phyloP scores from a whole-genome alignment of 1,140 invertebrate species.

The Cydia splendana region DNA sequence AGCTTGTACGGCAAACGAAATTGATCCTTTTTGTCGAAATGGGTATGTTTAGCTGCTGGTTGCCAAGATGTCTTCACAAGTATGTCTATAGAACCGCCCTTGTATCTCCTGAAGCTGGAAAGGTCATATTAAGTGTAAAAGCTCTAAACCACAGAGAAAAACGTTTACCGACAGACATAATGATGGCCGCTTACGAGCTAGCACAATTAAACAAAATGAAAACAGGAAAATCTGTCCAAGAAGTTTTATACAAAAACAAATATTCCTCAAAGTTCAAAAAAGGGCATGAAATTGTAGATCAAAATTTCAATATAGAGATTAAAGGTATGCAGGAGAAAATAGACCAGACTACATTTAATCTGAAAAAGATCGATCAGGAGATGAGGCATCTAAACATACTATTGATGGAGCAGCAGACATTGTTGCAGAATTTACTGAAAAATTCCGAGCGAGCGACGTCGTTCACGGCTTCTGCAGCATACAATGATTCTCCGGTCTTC shows the following conservation, averaged over 20 bases:
- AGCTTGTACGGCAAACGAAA: slow-evolving; percentile 84
- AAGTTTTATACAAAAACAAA: slow-evolving; percentile 67
- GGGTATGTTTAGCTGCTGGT: slow-evolving; percentile 81
- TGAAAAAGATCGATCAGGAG: slow-evolving; percentile 75
- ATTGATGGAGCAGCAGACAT: slow-evolving; percentile 63
- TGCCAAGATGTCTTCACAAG: slow-evolving; percentile 79
- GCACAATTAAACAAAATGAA: slow-evolving; percentile 78
- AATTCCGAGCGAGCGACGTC: slow-evolving; percentile 46
- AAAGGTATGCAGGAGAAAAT: slow-evolving; percentile 74
- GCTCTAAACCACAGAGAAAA: slow-evolving; percentile 84
- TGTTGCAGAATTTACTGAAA: slow-evolving; percentile 66
- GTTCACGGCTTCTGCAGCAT: slow-evolving; percentile 42
- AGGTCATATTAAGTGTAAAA: slow-evolving; percentile 82
- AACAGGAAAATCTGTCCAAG: slow-evolving; percentile 64
- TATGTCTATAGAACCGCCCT: slow-evolving; percentile 78
- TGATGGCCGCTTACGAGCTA: slow-evolving; percentile 83
- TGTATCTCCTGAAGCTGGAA: slow-evolving; percentile 79
- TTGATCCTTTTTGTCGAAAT: slow-evolving; percentile 84
- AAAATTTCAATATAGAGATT: slow-evolving; percentile 67
- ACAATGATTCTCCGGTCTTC: slow-evolving; percentile 59
- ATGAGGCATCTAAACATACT: slow-evolving; percentile 69
- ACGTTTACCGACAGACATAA: slow-evolving; percentile 82
- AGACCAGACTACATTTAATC: slow-evolving; percentile 72
- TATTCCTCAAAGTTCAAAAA: slow-evolving; percentile 66
- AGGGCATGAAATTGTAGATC: slow-evolving; percentile 53